A percentile compares a stretch with the other conserved stretches of the same genome.
Conservation (phyloP, 2,888 invertebrate genomes). For the Trichopria drosophilae region DNA sequence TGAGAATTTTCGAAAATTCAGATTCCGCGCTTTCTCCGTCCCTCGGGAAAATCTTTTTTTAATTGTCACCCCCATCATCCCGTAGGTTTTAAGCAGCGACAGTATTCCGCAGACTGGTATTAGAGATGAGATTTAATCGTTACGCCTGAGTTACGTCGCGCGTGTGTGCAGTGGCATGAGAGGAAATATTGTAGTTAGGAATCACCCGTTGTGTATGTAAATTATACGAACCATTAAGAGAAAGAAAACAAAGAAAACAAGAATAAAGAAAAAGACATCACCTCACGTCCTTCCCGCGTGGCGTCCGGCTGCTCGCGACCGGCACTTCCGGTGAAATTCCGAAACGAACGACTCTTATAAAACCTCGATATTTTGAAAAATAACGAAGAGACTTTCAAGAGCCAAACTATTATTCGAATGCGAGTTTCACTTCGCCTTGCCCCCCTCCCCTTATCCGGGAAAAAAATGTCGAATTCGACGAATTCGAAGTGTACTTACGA, state of each 20-base stretch:
- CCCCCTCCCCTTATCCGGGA: no score
- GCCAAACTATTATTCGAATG: no score
- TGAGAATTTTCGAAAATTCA: no score
- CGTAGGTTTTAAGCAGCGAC: constrained; percentile 48
- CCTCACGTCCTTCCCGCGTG: constrained; percentile 22
- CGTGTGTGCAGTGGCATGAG: constrained; percentile 55
- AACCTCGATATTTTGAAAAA: no score
- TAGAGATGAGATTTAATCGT: constrained; percentile 52
- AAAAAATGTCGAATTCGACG: no score
- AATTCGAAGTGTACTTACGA: no score
- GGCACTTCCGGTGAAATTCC: constrained; percentile 32
- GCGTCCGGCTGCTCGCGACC: constrained; percentile 41
- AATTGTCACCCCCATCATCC: constrained; percentile 25
- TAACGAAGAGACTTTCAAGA: no score
- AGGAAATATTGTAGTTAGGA: constrained; percentile 39
- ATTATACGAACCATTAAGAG: constrained; percentile 40
- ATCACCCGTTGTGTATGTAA: constrained; percentile 45
- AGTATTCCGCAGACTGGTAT: constrained; percentile 55
- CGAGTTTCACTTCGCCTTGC: no score
- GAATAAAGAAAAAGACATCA: no score
- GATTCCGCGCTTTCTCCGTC: constrained; percentile 15
- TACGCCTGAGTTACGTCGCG: constrained; percentile 47
- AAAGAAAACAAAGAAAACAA: no score
- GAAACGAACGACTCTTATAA: no score
- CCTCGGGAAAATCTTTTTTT: constrained; percentile 6